Percentiles rank a stretch among this genome's conserved stretches.
These are phyloP conservation scores for Sclerurus mexicanus DNA, from an alignment of 2,113 vertebrate genomes.

Conservation along the genomic window DNA sequence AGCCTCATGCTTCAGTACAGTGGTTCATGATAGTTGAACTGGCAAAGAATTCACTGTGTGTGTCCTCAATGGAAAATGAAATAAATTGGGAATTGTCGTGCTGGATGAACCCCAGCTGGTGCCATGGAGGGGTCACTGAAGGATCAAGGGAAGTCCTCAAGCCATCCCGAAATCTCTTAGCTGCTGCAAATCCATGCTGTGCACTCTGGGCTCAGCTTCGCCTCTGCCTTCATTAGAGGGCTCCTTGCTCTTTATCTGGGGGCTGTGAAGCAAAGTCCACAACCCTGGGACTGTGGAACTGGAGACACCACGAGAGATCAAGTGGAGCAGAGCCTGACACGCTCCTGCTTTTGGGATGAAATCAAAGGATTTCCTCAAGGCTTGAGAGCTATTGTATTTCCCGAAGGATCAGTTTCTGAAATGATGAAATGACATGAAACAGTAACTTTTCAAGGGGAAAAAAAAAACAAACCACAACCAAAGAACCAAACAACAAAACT, in stretches of 20 bases:
- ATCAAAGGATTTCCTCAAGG: background rate
- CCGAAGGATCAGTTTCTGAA: background rate
- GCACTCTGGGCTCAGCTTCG: background rate
- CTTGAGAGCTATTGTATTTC: background rate
- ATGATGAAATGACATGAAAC: background rate
- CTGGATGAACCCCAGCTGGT: background rate
- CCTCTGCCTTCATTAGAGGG: background rate
- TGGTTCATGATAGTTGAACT: background rate
- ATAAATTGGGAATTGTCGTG: background rate
- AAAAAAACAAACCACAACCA: background rate
- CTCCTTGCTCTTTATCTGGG: background rate
- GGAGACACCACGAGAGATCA: background rate
- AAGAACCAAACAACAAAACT: background rate
- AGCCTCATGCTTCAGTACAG: background rate
- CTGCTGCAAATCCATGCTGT: background rate
- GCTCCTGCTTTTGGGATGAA: background rate
- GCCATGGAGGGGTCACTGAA: background rate
- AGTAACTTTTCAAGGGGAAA: background rate
- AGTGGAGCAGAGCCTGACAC: background rate
- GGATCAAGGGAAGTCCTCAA: background rate
- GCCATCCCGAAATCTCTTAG: background rate
- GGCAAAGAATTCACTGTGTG: background rate
- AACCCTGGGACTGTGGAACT: background rate
- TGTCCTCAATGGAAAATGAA: background rate
- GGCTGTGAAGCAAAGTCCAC: background rate